Evolutionary conservation across 92 coral and sea anemone species (phyloP), one percentile per base, ranked within the genome.

Genomic region (Epizoanthus rinbou): DNA sequence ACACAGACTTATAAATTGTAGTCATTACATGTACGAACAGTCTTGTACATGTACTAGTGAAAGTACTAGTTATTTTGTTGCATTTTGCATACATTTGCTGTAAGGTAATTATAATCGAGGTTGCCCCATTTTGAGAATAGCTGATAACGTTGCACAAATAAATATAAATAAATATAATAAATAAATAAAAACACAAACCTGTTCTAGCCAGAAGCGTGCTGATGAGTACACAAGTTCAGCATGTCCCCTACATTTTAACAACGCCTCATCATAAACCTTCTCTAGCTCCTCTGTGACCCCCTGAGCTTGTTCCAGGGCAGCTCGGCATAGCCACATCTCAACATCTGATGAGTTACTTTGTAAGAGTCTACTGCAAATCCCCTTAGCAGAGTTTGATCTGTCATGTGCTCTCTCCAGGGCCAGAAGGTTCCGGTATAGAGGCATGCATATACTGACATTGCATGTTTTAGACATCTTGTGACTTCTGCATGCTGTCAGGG

Each of bases 391-490:
- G 84, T 85, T 88, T 14, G 83, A 62, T 59, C 95, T 87, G 5
- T 85, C 85, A 79, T 91, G 92, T 2, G 99, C 99, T 59, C 89
- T 83, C 82, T 97, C 99, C 83, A 97, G 69, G 39, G 99, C 97
- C 17, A 97, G 84, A 53, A 97, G 91, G 86, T 97, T 97, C 87
- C 86, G 91, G 84, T 92, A 97, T n/a, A 97, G 90, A 45, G 98
- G 98, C 35, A 97, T 91, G 74, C 93, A 81, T 15, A 91, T 67
- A 8, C 82, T 14, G 10, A 92, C 82, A 52, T 89, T 91, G 22
- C 88, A 84, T 6, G 80, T 24, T 11, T 87, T 41, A 8, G 91
- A 47, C 41, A 86, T 83, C 16, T 74, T 84, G 22, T 43, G 74
- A 16, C 18, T 70, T 25, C 93, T 82, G 47, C 99, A 97, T 7